Conservation (phyloP, 2,888 invertebrate genomes). For the Pammene fasciana region DNA sequence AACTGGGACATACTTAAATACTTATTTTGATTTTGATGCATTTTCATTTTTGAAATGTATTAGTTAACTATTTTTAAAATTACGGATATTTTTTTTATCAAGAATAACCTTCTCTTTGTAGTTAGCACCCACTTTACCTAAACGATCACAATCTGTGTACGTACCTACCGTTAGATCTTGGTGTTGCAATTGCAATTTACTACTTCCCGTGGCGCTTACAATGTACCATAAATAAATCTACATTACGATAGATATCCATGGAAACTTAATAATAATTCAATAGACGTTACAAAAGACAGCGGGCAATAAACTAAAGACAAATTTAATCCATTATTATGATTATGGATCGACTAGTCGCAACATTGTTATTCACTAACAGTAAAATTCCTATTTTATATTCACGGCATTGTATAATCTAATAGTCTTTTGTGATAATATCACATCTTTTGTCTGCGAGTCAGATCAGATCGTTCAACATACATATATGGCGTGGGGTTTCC, state of each 20-base stretch:
- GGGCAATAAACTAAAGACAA: conserved; percentile 16
- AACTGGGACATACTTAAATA: too few relatives aligned
- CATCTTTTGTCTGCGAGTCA: conserved; percentile 27
- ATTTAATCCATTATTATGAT: conserved; percentile 7
- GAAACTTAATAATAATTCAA: conserved; percentile 27
- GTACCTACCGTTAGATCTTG: conserved; percentile 16
- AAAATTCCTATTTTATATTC: conserved; percentile 27
- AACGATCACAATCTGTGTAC: conserved; percentile 28
- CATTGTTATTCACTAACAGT: conserved; percentile 26
- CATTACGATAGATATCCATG: conserved; percentile 19
- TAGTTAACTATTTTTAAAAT: too few relatives aligned
- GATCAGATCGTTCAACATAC: conserved; percentile 35
- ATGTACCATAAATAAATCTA: conserved; percentile 30
- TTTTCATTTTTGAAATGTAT: too few relatives aligned
- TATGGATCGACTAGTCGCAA: conserved; percentile 14
- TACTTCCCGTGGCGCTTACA: conserved; percentile 35
- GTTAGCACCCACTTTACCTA: conserved; percentile 5
- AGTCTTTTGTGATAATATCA: conserved; percentile 26
- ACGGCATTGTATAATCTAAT: conserved; percentile 18
- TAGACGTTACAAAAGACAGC: conserved; percentile 27
- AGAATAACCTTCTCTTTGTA: background rate
- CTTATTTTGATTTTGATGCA: too few relatives aligned
- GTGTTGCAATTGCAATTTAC: conserved; percentile 37
- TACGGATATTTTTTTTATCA: background rate
- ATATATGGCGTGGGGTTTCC: conserved; percentile 62